A percentile compares a stretch with the other conserved stretches of the same genome.
Conservation (phyloP, 2,113 vertebrate species). For the Gallinago media region DNA sequence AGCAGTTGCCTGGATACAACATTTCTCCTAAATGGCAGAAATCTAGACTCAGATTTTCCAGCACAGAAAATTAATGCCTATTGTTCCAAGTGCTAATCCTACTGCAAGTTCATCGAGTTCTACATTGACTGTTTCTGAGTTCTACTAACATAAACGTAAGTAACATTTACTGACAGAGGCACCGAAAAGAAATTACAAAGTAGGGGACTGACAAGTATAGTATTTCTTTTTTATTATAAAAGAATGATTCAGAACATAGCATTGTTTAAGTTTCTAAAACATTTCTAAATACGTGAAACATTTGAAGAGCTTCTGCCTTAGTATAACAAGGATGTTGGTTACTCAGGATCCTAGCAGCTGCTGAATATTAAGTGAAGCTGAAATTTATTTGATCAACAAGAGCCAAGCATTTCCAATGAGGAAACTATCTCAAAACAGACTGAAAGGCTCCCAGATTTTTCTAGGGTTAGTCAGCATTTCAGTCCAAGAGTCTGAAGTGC, state of each 20-base stretch:
- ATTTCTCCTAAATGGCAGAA: neutral
- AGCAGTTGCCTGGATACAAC: constrained; percentile 43
- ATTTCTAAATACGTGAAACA: neutral
- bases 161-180: neutral
- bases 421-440: neutral
- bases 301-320: neutral
- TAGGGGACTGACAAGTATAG: neutral
- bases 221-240: neutral
- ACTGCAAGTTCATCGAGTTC: neutral
- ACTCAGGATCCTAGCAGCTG: neutral
- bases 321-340: neutral
- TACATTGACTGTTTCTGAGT: neutral
- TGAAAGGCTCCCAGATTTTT: neutral
- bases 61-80: neutral
- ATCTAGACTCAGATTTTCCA: neutral
- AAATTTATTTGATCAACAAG: neutral
- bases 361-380: neutral
- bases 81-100: neutral
- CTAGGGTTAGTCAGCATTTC: neutral
- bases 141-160: neutral
- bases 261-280: neutral
- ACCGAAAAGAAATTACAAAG: neutral
- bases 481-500: neutral
- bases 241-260: neutral
- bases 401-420: neutral